Base-by-base conservation (phyloP, 2,797 vertebrate genomes). In the Labeo calbasu region DNA sequence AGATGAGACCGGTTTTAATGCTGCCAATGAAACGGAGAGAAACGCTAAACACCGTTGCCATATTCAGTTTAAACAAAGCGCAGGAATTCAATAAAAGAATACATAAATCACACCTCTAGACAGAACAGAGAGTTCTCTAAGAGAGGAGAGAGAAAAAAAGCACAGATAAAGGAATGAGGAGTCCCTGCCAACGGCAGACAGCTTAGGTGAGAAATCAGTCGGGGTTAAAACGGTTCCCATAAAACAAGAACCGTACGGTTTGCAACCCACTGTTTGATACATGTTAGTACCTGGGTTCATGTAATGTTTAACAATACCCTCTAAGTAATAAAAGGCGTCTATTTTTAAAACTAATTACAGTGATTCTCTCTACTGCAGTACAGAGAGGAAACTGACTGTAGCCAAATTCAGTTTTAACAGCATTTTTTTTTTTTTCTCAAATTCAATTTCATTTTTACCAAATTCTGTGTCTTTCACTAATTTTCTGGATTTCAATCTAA, bases 61-160 rank as follows among this genome's bases (percentile, higher is more conserved):
- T 81, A 81, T 79, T 79, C 55, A 66, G 57, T 76, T 63, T 19
- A 73, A 76, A 82, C 77, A 79, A 68, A 59, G 57, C 28, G 36
- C 12, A 84, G 69, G 70, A 59, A 85, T 81, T 82, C 73, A 87
- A 83, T 86, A 79, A 83, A 82, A 13, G 46, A 32, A 48, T 51
- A 61, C 79, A 88, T 81, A 84, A 89, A 87, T 90, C 88, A 86
- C 57, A 79, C 32, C 10, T 23, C 51, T 71, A 81, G 46, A 84
- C 77, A 66, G 66, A 15, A 43, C n/a, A 55, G 28, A 69, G 72
- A 48, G 75, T 73, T 55, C 69, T 59, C 50, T 23, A 51, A 82
- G 66, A 77, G 23, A 43, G 23, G 46, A 40, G 19, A 0, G 43
- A 65, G 4, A 5, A 63, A 72, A 75, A 77, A 77, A 65, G 63